phyloP scores from a whole-genome alignment of 2,888 invertebrate genomes.

The Cyrtodaria siliqua region DNA sequence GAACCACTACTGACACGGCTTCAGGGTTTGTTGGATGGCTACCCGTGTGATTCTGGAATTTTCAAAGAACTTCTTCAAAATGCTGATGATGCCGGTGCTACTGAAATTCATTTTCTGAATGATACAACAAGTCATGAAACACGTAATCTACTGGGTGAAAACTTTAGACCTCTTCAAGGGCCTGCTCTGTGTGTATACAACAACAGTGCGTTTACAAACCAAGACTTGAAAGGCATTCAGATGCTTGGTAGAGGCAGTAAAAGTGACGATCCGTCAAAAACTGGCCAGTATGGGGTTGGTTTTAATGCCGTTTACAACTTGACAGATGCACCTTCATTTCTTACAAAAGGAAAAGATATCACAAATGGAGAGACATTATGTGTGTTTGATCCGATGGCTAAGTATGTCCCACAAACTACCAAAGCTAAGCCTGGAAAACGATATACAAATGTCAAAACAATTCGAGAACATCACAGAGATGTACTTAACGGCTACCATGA shows the following conservation, averaged over 20 bases:
- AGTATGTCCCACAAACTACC: slow-evolving; percentile 69
- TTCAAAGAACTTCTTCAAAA: slow-evolving; percentile 83
- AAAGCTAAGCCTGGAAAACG: slow-evolving; percentile 56
- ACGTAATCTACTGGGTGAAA: slow-evolving; percentile 15
- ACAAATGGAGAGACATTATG: slow-evolving; percentile 76
- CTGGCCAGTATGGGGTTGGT: slow-evolving; percentile 78
- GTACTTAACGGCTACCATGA: slow-evolving; percentile 60
- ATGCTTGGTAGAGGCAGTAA: slow-evolving; percentile 75
- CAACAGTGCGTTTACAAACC: slow-evolving; percentile 69
- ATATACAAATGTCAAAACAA: slow-evolving; percentile 34
- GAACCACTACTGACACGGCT: slow-evolving; percentile 80
- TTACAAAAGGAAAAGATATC: slow-evolving; percentile 64
- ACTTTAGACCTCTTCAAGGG: slow-evolving; percentile 66
- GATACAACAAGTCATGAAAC: slow-evolving; percentile 23
- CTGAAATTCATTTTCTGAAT: slow-evolving; percentile 46
- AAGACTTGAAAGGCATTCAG: slow-evolving; percentile 73
- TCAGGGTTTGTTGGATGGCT: slow-evolving; percentile 77
- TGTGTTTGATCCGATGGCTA: slow-evolving; percentile 80
- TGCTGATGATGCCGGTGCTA: slow-evolving; percentile 81
- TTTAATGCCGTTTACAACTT: slow-evolving; percentile 80
- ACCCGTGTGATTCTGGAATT: slow-evolving; percentile 79
- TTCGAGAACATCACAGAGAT: slow-evolving; percentile 35
- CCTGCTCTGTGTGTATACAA: slow-evolving; percentile 78
- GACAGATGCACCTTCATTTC: slow-evolving; percentile 76
- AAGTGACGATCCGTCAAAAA: slow-evolving; percentile 70